phyloP scores from a whole-genome alignment of 2,113 vertebrate genomes.

The Ceyx margarethae region DNA sequence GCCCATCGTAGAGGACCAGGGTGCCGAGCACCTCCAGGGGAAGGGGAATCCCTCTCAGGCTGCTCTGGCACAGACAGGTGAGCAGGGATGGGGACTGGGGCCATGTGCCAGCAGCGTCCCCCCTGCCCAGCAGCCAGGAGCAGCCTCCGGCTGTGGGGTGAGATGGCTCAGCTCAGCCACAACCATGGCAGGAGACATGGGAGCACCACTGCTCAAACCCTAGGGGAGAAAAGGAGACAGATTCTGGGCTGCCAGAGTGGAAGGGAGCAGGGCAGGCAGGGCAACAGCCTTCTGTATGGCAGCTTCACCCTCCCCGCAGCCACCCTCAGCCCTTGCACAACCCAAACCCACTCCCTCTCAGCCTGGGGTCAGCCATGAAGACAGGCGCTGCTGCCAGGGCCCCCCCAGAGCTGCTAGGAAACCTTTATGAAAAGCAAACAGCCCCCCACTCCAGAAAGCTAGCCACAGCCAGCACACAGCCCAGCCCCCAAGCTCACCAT shows the following conservation, averaged over 20 bases:
- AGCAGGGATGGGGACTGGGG: not conserved
- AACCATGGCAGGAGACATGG: accelerated
- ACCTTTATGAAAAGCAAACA: not conserved
- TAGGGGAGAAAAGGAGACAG: accelerated
- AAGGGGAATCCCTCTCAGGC: not conserved
- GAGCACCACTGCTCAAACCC: not conserved
- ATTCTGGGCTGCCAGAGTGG: not conserved
- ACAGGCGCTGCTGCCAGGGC: not conserved
- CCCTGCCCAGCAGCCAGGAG: not conserved
- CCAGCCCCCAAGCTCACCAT: accelerated
- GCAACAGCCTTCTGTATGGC: not conserved
- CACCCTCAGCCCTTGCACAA: not conserved
- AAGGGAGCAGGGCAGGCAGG: not conserved
- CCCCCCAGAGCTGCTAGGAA: not conserved
- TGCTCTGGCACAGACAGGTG: not conserved
- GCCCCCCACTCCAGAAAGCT: not conserved
- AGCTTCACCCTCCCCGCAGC: not conserved
- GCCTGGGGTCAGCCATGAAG: not conserved
- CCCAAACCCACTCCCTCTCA: accelerated
- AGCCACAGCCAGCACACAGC: not conserved
- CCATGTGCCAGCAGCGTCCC: not conserved
- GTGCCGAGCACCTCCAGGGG: not conserved
- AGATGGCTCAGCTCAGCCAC: not conserved
- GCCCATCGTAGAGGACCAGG: not conserved
- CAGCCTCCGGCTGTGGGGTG: not conserved